Evolutionary conservation across 2,888 invertebrate genomes (phyloP), one percentile per base, ranked within the genome.

Genomic region (Hermaeophaga mercurialis): DNA sequence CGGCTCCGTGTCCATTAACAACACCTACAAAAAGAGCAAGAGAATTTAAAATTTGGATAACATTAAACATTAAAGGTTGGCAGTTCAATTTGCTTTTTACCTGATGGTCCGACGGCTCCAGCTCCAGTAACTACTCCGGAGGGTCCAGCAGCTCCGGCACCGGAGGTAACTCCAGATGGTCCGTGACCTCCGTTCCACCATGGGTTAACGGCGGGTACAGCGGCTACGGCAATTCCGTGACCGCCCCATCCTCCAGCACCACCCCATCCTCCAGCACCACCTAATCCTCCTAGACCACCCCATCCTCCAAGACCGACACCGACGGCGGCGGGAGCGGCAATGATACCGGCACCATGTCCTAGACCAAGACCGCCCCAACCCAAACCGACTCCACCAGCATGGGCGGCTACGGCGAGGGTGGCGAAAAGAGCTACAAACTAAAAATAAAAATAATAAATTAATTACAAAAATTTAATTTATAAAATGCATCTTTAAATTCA

Each of bases 1-100:
- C 48, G 9, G 63, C 59, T 41, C 63, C 63, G 14, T 43, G 54
- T 47, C 63, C 63, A 19, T 55, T 63, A 3, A 63, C 63, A 17
- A 63, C 52, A 24, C 63, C 49, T 49, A 39, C 9, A 31, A 45
- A 6, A 44, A 31, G 8, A 45, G 9, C 6, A 5, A 22, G 22
- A 22, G 6, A 22, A 22, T 22, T 5, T 22, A 22, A n/a, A n/a
- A n/a, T n/a, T n/a, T n/a, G n/a, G n/a, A n/a, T n/a, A n/a, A n/a
- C n/a, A n/a, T n/a, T n/a, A n/a, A n/a, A n/a, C n/a, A n/a, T n/a
- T n/a, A n/a, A n/a, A n/a, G n/a, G n/a, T n/a, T n/a, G n/a, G n/a
- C n/a, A n/a, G n/a, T n/a, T n/a, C n/a, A n/a, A n/a, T n/a, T n/a
- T n/a, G n/a, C n/a, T n/a, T n/a, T n/a, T n/a, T n/a, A 43, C 43